Evolutionary conservation across 2,797 vertebrate species (phyloP).

Genomic region (Cyclura pinguis): DNA sequence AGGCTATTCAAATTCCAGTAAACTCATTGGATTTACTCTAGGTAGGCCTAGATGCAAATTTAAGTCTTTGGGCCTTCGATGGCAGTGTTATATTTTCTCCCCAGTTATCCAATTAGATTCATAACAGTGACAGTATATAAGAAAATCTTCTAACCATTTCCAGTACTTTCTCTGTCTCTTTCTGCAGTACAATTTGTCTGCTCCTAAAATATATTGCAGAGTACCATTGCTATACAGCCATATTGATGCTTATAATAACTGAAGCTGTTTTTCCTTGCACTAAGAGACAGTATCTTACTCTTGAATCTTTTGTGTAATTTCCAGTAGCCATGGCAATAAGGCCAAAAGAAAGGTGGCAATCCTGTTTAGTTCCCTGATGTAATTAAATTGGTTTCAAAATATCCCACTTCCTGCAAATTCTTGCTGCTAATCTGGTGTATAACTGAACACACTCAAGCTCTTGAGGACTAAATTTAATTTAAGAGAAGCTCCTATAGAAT

Average conservation of each 20-base stretch:
- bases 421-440: slow-evolving; percentile 16
- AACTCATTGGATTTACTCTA: too few relatives aligned
- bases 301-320: slow-evolving; percentile 40
- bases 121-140: slow-evolving; percentile 44
- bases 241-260: background rate
- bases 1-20: too few relatives aligned
- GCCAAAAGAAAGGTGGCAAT: slow-evolving; percentile 15
- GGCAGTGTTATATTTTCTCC: background rate
- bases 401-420: slow-evolving; percentile 17
- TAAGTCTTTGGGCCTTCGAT: background rate
- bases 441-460: slow-evolving; percentile 28
- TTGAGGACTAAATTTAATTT: slow-evolving; percentile 44
- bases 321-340: slow-evolving; percentile 41
- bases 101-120: background rate
- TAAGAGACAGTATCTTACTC: slow-evolving; percentile 1
- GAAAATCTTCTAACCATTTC: background rate
- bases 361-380: background rate
- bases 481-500: slow-evolving; percentile 27
- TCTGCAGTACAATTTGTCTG: background rate
- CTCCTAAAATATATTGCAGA: slow-evolving; percentile 40
- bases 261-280: background rate
- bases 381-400: slow-evolving; percentile 46
- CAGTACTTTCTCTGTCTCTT: slow-evolving; percentile 19
- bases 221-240: background rate
- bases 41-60: too few relatives aligned